Evolutionary conservation across 2,113 vertebrate species (phyloP).

Genomic region (Nesoenas mayeri): DNA sequence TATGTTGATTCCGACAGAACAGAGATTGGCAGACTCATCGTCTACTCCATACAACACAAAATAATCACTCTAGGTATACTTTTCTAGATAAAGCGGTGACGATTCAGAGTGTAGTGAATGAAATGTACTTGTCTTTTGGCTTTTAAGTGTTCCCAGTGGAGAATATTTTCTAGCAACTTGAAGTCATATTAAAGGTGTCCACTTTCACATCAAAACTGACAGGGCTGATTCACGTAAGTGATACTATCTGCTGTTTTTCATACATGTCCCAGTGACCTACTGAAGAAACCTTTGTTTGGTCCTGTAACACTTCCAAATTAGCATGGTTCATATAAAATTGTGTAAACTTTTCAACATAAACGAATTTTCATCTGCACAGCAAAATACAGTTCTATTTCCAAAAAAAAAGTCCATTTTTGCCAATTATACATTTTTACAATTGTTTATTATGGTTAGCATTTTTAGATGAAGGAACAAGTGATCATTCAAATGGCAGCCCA

Average conservation of each 20-base stretch:
- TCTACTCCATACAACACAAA: not conserved
- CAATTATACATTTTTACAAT: not conserved
- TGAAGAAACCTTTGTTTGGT: not conserved
- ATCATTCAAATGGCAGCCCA: not conserved
- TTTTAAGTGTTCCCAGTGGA: not conserved
- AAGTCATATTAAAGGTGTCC: not conserved
- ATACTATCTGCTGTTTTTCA: not conserved
- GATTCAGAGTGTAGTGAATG: constrained; percentile 23
- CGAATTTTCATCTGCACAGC: not conserved
- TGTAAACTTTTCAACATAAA: not conserved
- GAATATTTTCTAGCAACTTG: constrained; percentile 9
- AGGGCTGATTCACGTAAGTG: not conserved
- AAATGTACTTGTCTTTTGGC: constrained; percentile 25
- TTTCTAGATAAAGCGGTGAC: not conserved
- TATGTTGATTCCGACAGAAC: not conserved
- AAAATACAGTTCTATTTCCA: not conserved
- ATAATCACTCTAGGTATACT: constrained; percentile 17
- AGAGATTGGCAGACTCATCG: not conserved
- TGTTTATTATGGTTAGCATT: not conserved
- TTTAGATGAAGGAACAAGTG: not conserved
- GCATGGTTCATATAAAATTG: not conserved
- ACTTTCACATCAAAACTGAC: constrained; percentile 34
- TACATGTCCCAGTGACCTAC: not conserved
- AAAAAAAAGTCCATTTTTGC: not conserved
- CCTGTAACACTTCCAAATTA: not conserved